Base-by-base conservation (phyloP, 92 coral and sea anemone genomes). In the Siderastrea radians region DNA sequence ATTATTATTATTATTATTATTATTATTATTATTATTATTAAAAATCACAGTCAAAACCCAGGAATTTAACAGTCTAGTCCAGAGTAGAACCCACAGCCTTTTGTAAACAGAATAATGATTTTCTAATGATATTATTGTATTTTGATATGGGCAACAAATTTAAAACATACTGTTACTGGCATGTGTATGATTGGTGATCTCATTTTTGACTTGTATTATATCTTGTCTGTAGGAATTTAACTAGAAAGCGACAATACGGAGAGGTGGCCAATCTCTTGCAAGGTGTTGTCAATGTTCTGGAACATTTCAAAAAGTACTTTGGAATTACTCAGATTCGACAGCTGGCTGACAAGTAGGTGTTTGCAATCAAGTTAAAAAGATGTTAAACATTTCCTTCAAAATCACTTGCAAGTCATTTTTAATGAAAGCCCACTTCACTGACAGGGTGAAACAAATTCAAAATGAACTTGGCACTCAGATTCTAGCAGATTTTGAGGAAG, bases 201-300 rank as follows among this genome's bases (percentile, higher is more conserved):
- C 38, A 26, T 19, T 61, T 44, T 67, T 13, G 53, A 51, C 38
- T 57, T 47, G 14, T 2, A 14, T 2, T 7, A 38, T 14, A 61
- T 74, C 13, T 75, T 88, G 11, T 76, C 26, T 11, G 68, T 57
- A 97, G 99, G 93, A 77, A 75, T 67, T 85, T 97, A 53, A 86
- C 96, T 0, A 95, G 94, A 84, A 97, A 95, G 83, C 88, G 99
- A 19, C 99, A 97, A 73, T 97, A 97, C 92, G 98, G 97, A 54
- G 99, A 97, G 74, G 99, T 97, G 12, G 98, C 99, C 16, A 97
- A 97, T 67, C 92, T 97, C 4, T 84, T 97, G 4, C 99, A 97
- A 86, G 99, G 99, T 55, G 99, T 97, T 51, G 93, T 97, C 52
- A 97, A 97, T 91, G 99, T 97, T 5, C 93, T 97, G 65, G 99